These are phyloP conservation scores for Lasioglossum albipes DNA, from an alignment of 1,140 invertebrate genomes.

Conservation along the genomic window DNA sequence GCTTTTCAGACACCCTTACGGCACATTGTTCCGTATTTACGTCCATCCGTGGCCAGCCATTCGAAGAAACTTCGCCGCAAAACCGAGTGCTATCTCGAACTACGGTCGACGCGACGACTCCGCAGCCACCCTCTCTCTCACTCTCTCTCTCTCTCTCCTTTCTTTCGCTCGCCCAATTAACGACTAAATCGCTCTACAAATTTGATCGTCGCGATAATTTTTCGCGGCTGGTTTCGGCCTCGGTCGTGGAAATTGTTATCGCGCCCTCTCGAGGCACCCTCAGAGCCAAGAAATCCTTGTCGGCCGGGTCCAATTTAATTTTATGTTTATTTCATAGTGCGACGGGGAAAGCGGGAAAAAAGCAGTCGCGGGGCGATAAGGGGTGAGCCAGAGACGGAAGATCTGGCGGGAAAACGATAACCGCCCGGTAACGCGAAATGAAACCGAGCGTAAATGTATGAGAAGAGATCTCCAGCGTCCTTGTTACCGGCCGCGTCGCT, in stretches of 20 bases:
- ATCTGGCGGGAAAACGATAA: slow-evolving; percentile 37
- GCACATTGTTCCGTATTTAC: slow-evolving; percentile 8
- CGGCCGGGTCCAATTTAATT: slow-evolving; percentile 46
- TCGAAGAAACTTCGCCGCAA: slow-evolving; percentile 10
- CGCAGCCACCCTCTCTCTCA: background rate
- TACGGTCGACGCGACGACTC: background rate
- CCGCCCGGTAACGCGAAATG: slow-evolving; percentile 29
- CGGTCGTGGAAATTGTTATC: slow-evolving; percentile 36
- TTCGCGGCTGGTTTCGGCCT: background rate
- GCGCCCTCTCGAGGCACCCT: background rate
- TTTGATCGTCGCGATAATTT: slow-evolving; percentile 44
- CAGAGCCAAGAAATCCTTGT: slow-evolving; percentile 28
- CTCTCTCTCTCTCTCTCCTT: background rate
- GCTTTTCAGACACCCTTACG: background rate
- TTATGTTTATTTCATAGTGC: slow-evolving; percentile 43
- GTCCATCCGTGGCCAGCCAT: background rate
- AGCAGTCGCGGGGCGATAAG: background rate
- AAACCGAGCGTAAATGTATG: slow-evolving; percentile 49
- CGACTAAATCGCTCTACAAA: slow-evolving; percentile 37
- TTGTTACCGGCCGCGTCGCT: slow-evolving; percentile 44
- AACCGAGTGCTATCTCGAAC: background rate
- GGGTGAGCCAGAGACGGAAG: background rate
- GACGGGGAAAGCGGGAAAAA: background rate
- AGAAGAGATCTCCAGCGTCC: slow-evolving; percentile 40
- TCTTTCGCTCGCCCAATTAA: slow-evolving; percentile 21